Evolutionary conservation across 2,797 vertebrate genomes (phyloP).

Genomic region (Chrysocyon brachyurus): DNA sequence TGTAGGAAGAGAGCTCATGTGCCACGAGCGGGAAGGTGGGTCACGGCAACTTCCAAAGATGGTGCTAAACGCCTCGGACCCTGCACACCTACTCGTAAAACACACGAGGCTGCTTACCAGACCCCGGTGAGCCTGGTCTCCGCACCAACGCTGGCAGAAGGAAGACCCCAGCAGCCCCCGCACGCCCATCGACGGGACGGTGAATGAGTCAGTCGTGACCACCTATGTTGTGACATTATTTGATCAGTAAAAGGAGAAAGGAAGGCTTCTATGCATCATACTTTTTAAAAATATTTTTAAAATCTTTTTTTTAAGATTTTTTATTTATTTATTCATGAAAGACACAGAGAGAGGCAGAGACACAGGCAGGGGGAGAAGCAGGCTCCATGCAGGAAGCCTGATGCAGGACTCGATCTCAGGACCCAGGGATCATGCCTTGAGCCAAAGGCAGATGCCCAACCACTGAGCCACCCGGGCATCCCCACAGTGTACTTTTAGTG

Average conservation of each 20-base stretch:
- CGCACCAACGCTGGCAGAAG: not conserved
- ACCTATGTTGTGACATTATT: not conserved
- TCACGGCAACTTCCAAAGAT: not conserved
- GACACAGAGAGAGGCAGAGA: no score
- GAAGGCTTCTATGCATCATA: not conserved
- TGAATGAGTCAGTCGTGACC: not conserved
- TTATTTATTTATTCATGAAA: no score
- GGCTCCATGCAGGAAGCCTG: no score
- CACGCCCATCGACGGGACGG: rapidly evolving
- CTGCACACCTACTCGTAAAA: not conserved
- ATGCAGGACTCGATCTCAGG: no score
- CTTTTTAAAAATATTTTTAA: no score
- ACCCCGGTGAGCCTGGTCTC: not conserved
- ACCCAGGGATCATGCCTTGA: no score
- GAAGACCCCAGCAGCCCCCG: not conserved
- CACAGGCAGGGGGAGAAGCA: no score
- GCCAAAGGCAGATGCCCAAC: no score
- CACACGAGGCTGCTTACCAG: not conserved
- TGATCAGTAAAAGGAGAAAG: not conserved
- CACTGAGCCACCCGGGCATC: no score
- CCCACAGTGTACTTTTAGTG: not conserved
- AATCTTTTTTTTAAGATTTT: no score
- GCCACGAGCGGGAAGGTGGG: not conserved
- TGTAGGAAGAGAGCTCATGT: not conserved
- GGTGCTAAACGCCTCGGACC: not conserved